Percentiles rank a stretch among this genome's conserved stretches.
Conservation (phyloP, 2,797 vertebrate species). For the Sebastes goodei region DNA sequence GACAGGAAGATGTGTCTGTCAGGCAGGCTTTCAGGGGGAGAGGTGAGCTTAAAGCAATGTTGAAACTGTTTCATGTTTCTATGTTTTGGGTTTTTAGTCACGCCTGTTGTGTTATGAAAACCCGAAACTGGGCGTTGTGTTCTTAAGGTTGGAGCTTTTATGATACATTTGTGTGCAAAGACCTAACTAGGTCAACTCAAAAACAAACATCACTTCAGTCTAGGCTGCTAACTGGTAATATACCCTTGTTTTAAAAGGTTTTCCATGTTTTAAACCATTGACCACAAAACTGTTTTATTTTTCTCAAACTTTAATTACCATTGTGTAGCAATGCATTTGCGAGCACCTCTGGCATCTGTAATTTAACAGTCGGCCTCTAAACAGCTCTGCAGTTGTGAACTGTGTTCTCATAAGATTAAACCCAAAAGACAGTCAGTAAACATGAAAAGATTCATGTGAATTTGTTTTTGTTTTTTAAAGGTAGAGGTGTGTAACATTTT, state of each 20-base stretch:
- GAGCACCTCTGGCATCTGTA: rapidly evolving
- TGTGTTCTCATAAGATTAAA: too few relatives aligned
- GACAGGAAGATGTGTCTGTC: conserved; percentile 91
- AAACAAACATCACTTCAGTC: background rate
- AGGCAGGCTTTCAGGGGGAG: conserved; percentile 87
- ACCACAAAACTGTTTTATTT: background rate
- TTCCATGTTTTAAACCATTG: background rate
- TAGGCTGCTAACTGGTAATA: background rate
- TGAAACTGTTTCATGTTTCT: background rate
- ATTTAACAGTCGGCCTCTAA: too few relatives aligned
- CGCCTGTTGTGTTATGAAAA: background rate
- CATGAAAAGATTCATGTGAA: background rate
- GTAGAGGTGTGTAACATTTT: too few relatives aligned
- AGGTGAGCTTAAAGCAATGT: conserved; percentile 82
- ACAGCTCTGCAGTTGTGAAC: rapidly evolving
- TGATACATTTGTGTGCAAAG: background rate
- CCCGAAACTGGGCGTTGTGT: background rate
- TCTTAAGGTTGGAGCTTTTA: background rate
- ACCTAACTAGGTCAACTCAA: background rate
- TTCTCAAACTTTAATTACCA: background rate
- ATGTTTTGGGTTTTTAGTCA: background rate
- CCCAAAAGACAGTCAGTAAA: too few relatives aligned
- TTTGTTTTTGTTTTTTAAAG: too few relatives aligned
- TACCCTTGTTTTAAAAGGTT: background rate
- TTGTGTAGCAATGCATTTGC: too few relatives aligned